Base-by-base conservation (phyloP, 2,797 vertebrate genomes). In the Tapirus indicus region DNA sequence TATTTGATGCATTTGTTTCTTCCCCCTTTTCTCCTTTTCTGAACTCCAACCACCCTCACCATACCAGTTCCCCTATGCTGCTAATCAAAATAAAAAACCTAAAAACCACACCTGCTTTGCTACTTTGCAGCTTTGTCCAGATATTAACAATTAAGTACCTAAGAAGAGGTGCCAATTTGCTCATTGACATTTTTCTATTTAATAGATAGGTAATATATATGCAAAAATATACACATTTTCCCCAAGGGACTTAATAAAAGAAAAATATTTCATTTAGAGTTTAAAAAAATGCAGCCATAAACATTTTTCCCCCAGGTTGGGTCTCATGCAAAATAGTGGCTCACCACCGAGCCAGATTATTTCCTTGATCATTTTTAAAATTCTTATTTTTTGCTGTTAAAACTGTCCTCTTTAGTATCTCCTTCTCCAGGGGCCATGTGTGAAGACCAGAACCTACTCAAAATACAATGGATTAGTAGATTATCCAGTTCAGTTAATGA, bases 171-270 rank as follows among this genome's bases (percentile, higher is more conserved):
- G 78, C 41, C 82, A 78, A 29, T 90, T 96, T 93, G 41, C 29
- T 91, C 58, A 95, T 3, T 84, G 80, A 84, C 64, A 77, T 92
- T 83, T 82, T 96, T 71, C 56, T 89, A 79, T 69, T 94, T 88
- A 96, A 84, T 8, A 88, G n/a, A 7, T 66, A 79, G 35, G 25
- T 54, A 54, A 77, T 38, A 79, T 17, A n/a, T n/a, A 62, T n/a
- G 12, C 20, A 83, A 94, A 96, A 89, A 85, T 62, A 62, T 23
- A 47, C 2, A n/a, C 47, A 87, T 62, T 54, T 80, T 17, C 7
- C n/a, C 47, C 62, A 78, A 71, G 14, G 4, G n/a, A 93, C 21
- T 82, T 88, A 52, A 84, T 84, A 44, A 72, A 93, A 66, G 11
- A 71, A 88, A 83, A 14, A 38, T 54, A 56, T 56, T 91, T 83